These are phyloP conservation scores for Polyploca ridens DNA, from an alignment of 2,888 invertebrate species.

Conservation along the genomic window DNA sequence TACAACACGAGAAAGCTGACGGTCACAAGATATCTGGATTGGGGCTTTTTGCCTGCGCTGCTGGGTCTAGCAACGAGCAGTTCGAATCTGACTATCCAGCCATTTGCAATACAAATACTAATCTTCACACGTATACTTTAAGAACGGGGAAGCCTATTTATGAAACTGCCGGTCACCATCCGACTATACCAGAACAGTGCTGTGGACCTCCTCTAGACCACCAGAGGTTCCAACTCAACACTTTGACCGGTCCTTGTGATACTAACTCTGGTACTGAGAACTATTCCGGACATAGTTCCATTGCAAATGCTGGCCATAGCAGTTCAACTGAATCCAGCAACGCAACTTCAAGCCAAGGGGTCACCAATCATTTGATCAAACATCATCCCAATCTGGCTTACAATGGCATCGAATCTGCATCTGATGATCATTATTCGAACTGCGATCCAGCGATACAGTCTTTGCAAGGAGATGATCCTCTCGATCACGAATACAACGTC, in stretches of 20 bases:
- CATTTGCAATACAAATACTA: slow-evolving; percentile 93
- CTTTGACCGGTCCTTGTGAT: slow-evolving; percentile 83
- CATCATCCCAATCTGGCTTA: slow-evolving; percentile 76
- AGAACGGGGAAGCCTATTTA: slow-evolving; percentile 91
- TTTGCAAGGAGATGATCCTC: slow-evolving; percentile 76
- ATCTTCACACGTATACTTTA: slow-evolving; percentile 92
- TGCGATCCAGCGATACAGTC: slow-evolving; percentile 81
- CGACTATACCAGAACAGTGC: slow-evolving; percentile 71
- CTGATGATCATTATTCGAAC: slow-evolving; percentile 82
- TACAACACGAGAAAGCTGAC: slow-evolving; percentile 90
- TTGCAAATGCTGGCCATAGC: slow-evolving; percentile 81
- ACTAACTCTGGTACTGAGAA: slow-evolving; percentile 87
- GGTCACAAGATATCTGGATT: slow-evolving; percentile 89
- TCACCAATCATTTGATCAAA: slow-evolving; percentile 80
- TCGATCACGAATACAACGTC: slow-evolving; percentile 82
- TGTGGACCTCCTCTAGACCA: slow-evolving; percentile 75
- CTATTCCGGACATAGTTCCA: slow-evolving; percentile 86
- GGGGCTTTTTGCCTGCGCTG: slow-evolving; percentile 92
- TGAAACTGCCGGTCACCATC: slow-evolving; percentile 83
- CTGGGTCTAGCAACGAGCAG: slow-evolving; percentile 93
- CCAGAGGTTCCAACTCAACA: slow-evolving; percentile 80
- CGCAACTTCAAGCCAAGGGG: slow-evolving; percentile 80
- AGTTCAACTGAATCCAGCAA: slow-evolving; percentile 82
- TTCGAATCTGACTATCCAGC: slow-evolving; percentile 93
- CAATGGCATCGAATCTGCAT: slow-evolving; percentile 79